Evolutionary conservation across 2,113 vertebrate genomes (phyloP), one percentile per base, ranked within the genome.

Genomic region (Promerops cafer): DNA sequence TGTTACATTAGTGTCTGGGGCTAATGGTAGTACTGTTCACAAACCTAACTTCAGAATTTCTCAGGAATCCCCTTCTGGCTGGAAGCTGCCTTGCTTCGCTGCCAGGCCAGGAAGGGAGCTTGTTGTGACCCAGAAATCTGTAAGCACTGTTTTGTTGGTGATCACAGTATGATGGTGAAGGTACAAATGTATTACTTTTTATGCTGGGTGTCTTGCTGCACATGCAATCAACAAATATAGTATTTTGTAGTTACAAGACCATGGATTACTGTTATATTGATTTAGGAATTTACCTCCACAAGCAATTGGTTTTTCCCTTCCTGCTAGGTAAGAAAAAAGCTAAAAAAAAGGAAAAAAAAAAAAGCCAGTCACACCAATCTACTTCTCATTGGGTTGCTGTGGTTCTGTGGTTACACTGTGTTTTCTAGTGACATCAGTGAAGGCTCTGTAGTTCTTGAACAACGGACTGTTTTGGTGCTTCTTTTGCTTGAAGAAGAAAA

Each of bases 351-450:
- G 22, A 28, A 44, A 35, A 45, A 64, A 37, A 66, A 16, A 44
- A 28, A 15, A 60, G n/a, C 40, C 31, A 12, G 31, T 85, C n/a
- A 33, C 1, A 7, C 30, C 23, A 45, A 53, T 54, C 53, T 33
- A 27, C 16, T 56, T 83, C 81, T 90, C 45, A 9, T 15, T 76
- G 35, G n/a, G 90, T 95, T 97, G 75, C 89, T 87, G 89, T 94
- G 92, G 93, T 95, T 91, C 95, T 85, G 89, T 95, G 90, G 94
- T 95, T 91, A 94, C 75, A 6, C n/a, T 69, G 7, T 59, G 42
- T 96, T 91, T 94, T 91, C 68, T 91, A 26, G 70, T 85, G 84
- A 93, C 89, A 93, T 93, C 90, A 83, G 19, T 30, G 30, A 79
- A 57, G 63, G n/a, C 57, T 79, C 77, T 53, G 31, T 61, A 80